phyloP scores from a whole-genome alignment of 2,113 vertebrate species.

The Xiphias gladius region DNA sequence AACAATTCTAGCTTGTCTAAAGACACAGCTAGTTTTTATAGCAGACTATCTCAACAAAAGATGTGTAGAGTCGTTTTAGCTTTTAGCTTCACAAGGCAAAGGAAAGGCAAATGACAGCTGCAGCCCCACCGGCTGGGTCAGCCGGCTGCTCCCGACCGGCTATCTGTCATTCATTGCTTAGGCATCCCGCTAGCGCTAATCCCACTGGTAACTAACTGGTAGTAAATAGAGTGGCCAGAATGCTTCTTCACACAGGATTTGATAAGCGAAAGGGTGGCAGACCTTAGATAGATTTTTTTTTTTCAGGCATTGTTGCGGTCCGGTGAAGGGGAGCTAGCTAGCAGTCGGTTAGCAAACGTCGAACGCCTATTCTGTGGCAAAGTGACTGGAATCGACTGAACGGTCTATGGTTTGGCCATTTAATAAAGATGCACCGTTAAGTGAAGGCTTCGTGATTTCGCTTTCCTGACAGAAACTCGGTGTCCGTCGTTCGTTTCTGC shows the following conservation, averaged over 20 bases:
- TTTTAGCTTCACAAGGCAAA: neutral
- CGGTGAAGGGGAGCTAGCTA: neutral
- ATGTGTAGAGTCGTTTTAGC: too few relatives aligned
- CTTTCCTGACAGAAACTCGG: neutral
- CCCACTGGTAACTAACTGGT: too few relatives aligned
- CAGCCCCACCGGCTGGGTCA: constrained; percentile 30
- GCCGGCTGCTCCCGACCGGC: constrained; percentile 49
- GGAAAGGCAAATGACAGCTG: constrained; percentile 40
- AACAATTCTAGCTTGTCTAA: constrained; percentile 11
- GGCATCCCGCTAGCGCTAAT: neutral
- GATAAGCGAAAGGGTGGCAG: neutral
- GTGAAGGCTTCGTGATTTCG: neutral
- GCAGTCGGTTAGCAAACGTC: neutral
- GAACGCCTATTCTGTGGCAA: neutral
- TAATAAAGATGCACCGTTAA: fast-evolving
- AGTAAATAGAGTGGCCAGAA: fast-evolving
- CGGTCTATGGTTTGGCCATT: neutral
- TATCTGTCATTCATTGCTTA: constrained; percentile 61
- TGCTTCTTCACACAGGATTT: neutral
- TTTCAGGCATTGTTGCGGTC: neutral
- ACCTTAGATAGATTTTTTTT: neutral
- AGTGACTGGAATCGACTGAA: neutral
- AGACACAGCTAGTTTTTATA: neutral
- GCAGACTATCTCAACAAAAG: fast-evolving
- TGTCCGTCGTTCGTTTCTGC: neutral